Evolutionary conservation across 2,113 vertebrate genomes (phyloP).

Genomic region (Enhydra lutris): DNA sequence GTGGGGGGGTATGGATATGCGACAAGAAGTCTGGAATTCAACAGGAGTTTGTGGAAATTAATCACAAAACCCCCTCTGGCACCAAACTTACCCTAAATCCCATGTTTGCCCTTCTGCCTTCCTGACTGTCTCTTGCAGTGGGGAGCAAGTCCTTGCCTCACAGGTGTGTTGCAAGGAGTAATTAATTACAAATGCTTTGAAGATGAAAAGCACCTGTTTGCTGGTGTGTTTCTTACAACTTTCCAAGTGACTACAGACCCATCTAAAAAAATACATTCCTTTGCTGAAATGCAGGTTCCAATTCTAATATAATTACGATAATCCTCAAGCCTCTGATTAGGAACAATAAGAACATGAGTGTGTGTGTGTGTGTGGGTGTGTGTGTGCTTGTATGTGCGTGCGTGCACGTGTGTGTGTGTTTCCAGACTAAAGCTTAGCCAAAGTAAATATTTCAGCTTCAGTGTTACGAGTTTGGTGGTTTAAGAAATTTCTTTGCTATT

Average conservation of each 20-base stretch:
- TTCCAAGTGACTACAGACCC: constrained; percentile 68
- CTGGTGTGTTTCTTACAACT: constrained; percentile 74
- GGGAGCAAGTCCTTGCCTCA: constrained; percentile 46
- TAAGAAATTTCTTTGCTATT: constrained; percentile 30
- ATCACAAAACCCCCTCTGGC: not conserved
- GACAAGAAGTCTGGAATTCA: not conserved
- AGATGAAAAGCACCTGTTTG: constrained; percentile 79
- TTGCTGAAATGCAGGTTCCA: constrained; percentile 1
- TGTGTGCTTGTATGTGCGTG: not conserved
- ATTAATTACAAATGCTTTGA: constrained; percentile 77
- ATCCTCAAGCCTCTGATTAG: constrained; percentile 27
- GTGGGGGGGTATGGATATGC: not conserved
- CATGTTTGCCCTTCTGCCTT: not conserved
- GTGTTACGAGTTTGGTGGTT: constrained; percentile 35
- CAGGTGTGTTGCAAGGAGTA: constrained; percentile 61
- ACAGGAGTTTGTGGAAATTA: not conserved
- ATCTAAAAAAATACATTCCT: constrained; percentile 15
- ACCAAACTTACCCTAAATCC: not conserved
- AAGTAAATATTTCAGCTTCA: constrained; percentile 56
- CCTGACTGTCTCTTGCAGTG: not conserved
- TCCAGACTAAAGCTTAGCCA: constrained; percentile 58
- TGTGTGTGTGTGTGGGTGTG: no score
- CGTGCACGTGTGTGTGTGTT: not conserved
- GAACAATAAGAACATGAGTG: constrained; percentile 26
- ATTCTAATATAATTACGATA: constrained; percentile 55